These are phyloP conservation scores for Chaetodon trifasciatus DNA, from an alignment of 2,797 vertebrate species.

Conservation along the genomic window DNA sequence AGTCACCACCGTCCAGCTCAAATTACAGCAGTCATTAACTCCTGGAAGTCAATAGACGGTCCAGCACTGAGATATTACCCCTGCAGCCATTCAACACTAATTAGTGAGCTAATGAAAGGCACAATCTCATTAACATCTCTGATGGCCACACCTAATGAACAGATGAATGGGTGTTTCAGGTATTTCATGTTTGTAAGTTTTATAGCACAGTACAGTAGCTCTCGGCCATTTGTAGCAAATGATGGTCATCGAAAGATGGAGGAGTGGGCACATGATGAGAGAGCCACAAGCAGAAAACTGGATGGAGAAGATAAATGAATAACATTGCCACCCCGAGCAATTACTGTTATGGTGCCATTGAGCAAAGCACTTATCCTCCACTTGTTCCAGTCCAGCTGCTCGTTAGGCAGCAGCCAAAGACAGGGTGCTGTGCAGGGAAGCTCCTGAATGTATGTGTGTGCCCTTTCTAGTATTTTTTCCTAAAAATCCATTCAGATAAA, in stretches of 20 bases:
- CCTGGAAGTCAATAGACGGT: constrained; percentile 61
- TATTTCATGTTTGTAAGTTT: constrained; percentile 45
- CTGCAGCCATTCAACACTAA: constrained; percentile 64
- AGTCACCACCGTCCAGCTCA: constrained; percentile 60
- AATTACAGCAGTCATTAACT: constrained; percentile 78
- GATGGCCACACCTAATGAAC: constrained; percentile 59
- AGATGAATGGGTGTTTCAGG: constrained; percentile 49
- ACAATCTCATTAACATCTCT: constrained; percentile 66
- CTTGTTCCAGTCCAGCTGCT: constrained; percentile 75
- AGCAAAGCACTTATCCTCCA: constrained; percentile 68
- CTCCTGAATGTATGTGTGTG: constrained; percentile 15
- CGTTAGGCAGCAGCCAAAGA: constrained; percentile 59
- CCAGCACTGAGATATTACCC: constrained; percentile 48
- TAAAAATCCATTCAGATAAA: not conserved
- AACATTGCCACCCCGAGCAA: constrained; percentile 52
- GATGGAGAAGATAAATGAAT: constrained; percentile 58
- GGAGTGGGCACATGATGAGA: constrained; percentile 29
- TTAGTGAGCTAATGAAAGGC: constrained; percentile 75
- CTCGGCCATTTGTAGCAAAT: constrained; percentile 23
- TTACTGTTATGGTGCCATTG: constrained; percentile 64
- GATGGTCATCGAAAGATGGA: not conserved
- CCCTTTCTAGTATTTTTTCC: not conserved
- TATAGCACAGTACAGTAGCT: constrained; percentile 30
- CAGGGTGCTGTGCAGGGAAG: constrained; percentile 4
- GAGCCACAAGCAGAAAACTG: constrained; percentile 41